Base-by-base conservation (phyloP, 2,888 invertebrate genomes). In the Ormyrus rosae region DNA sequence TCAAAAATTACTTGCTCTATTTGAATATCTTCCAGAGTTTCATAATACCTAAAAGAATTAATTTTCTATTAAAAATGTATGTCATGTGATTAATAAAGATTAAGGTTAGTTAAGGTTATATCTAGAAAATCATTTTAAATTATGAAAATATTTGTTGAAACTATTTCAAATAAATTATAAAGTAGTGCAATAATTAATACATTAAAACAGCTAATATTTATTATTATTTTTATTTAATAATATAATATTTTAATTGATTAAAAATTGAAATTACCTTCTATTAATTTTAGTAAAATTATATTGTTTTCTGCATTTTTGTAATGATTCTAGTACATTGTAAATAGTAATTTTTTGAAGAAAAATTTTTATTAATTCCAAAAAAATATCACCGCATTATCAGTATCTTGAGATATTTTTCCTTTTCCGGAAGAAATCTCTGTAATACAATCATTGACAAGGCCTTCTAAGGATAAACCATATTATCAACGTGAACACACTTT, bases 31-130 rank as follows among this genome's bases (percentile, higher is more conserved):
- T 13, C 46, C 11, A 61, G 1, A 67, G 48, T 65, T 53, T 78
- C 68, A 78, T 60, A 61, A 69, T 68, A 73, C 69, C 81, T 81
- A 56, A 9, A 71, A 78, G 55, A 34, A 8, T n/a, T 58, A 3
- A 13, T 46, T 53, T 53, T 2, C 48, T 46, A 13, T n/a, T 53
- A 10, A 9, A 48, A 6, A 50, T 19, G 48, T 10, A 4, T 34
- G 34, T 34, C 34, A 34, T 34, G 34, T 34, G 34, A 34, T 34
- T 34, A 34, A 4, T 34, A 34, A 4, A 34, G 34, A 34, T 34
- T 34, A 34, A 34, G 34, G 34, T 34, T 34, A 34, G 48, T 65
- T 11, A 64, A 73, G 73, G 73, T 73, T 73, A 73, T 60, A 71
- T 51, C 51, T 48, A 53, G 11, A 73, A 63, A 63, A 19, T 51